Conservation (phyloP, 92 coral and sea anemone genomes). For the Nematostella vectensis region DNA sequence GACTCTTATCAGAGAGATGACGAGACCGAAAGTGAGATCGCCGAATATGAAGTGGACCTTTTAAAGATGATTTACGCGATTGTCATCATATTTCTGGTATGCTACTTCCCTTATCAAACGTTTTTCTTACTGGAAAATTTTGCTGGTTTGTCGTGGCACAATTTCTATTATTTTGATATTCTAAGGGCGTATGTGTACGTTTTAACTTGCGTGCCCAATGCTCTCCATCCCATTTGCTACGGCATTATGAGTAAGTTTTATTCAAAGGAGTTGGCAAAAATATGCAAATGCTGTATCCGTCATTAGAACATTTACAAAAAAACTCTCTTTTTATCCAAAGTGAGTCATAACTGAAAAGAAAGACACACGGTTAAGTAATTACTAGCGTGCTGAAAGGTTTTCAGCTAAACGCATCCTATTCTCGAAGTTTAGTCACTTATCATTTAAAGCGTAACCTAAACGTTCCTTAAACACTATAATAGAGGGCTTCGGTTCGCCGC, state of each 20-base stretch:
- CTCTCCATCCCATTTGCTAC: conserved; percentile 31
- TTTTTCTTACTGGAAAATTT: conserved; percentile 25
- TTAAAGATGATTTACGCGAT: conserved; percentile 31
- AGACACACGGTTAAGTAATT: no score
- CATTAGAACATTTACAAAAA: no score
- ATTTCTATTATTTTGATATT: conserved; percentile 15
- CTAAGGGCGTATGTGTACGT: conserved; percentile 9
- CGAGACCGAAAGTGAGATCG: not conserved
- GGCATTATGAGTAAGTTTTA: conserved; percentile 27
- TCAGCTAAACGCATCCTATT: no score
- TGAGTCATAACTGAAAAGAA: no score
- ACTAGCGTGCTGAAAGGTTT: no score
- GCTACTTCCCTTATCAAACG: conserved; percentile 27
- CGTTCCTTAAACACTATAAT: no score
- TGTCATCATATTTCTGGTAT: conserved; percentile 18
- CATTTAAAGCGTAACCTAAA: no score
- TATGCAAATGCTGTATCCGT: no score
- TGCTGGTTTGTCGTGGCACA: conserved; percentile 20
- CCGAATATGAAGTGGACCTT: conserved; percentile 12
- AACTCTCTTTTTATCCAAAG: no score
- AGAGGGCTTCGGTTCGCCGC: no score
- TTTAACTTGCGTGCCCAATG: conserved; percentile 24
- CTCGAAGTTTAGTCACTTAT: no score
- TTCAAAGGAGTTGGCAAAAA: not conserved
- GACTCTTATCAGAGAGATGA: no score